Conservation (phyloP, 2,113 vertebrate species). For the Carassius carassius region DNA sequence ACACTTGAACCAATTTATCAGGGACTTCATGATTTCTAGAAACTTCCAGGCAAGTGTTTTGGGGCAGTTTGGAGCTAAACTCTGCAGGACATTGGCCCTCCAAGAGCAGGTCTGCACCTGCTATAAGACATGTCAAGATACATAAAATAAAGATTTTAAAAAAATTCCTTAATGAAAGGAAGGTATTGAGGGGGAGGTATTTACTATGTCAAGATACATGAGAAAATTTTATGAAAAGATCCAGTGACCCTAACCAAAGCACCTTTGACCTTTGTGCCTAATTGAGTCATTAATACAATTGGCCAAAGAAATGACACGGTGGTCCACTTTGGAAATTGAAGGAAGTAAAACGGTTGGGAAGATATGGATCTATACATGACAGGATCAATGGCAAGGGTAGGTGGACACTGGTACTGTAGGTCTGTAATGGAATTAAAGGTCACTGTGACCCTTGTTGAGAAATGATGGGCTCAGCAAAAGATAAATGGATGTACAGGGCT, state of each 20-base stretch:
- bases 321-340: constrained; percentile 23
- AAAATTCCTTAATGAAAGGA: neutral
- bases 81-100: neutral
- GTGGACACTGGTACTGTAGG: neutral
- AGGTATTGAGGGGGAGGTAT: neutral
- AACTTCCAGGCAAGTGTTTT: neutral
- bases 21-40: neutral
- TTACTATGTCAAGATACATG: neutral
- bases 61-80: neutral
- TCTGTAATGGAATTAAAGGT: constrained; percentile 17
- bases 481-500: constrained; percentile 13
- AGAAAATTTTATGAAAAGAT: neutral
- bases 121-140: neutral
- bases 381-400: constrained; percentile 6
- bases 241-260: neutral
- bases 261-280: constrained; percentile 3
- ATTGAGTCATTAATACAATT: neutral
- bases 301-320: neutral
- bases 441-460: neutral
- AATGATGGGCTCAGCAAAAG: neutral
- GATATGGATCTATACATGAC: neutral
- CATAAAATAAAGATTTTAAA: neutral
- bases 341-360: neutral
- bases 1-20: neutral
- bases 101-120: neutral